Evolutionary conservation across 2,888 invertebrate genomes (phyloP), one percentile per base, ranked within the genome.

Genomic region (Leucozona laternaria): DNA sequence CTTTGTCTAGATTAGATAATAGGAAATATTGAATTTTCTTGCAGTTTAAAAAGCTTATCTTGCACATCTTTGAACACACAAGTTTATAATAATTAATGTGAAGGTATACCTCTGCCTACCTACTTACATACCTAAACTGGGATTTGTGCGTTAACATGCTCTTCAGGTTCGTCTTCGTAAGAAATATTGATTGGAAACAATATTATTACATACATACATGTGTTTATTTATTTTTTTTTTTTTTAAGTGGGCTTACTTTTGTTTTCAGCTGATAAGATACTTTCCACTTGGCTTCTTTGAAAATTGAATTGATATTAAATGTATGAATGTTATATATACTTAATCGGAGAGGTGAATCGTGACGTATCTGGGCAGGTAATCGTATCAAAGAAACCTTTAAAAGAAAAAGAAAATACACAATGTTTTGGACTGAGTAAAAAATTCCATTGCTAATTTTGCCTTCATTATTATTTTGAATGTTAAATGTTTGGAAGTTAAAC

Each of bases 1-100:
- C 48, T 73, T 73, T 70, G 68, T 73, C 73, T 55, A 68, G 60
- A 68, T 70, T 68, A 78, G 79, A 79, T 73, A 68, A 82, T 78
- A 57, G 66, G 25, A 78, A 31, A 60, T 55, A 66, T 66, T 66
- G 40, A 68, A 58, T 55, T 55, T 70, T 37, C 55, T 76, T 76
- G 45, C 57, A 55, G 62, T 48, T 71, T 53, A 28, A 62, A 62
- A n/a, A 53, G 45, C 40, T 55, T 45, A 70, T 71, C 60, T 62
- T 28, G 20, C 15, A 20, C 48, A 62, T 57, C 28, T 34, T 13
- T 53, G 11, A 11, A 22, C 15, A 37, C 2, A 43, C 20, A 72
- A 64, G 72, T 57, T 68, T 13, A 8, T 55, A 25, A 62, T 76
- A 76, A 70, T 76, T 76, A 76, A 76, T 28, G 31, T 40, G 43